Conservation (phyloP, 2,888 invertebrate species). For the Epinotia ramella region DNA sequence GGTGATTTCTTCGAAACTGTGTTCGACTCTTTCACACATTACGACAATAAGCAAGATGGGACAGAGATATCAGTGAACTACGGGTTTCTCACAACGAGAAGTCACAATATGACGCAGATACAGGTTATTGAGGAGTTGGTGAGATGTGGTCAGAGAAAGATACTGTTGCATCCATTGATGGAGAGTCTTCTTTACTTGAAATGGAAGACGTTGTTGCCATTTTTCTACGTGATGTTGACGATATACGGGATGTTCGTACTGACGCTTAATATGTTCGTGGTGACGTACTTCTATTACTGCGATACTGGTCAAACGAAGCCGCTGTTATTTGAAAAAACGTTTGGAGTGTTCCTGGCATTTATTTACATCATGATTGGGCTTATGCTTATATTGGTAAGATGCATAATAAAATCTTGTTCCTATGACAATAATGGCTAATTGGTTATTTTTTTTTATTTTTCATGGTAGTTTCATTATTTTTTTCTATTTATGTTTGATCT, state of each 20-base stretch:
- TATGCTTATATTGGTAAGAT: slow-evolving; percentile 38
- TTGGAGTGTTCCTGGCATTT: slow-evolving; percentile 27
- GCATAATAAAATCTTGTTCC: neutral
- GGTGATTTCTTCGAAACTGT: slow-evolving; percentile 60
- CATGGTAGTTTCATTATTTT: no score
- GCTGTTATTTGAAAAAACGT: slow-evolving; percentile 9
- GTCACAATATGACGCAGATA: slow-evolving; percentile 57
- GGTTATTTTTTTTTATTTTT: no score
- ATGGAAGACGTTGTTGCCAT: slow-evolving; percentile 65
- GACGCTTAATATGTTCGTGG: slow-evolving; percentile 62
- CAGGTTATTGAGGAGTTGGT: slow-evolving; percentile 61
- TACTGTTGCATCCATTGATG: slow-evolving; percentile 70
- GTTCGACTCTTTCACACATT: slow-evolving; percentile 63
- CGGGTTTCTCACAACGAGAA: slow-evolving; percentile 55
- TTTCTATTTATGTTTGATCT: no score
- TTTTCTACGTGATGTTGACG: slow-evolving; percentile 63
- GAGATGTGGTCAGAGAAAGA: slow-evolving; percentile 58
- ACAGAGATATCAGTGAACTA: slow-evolving; percentile 44
- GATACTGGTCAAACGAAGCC: slow-evolving; percentile 46
- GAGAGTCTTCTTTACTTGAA: slow-evolving; percentile 71
- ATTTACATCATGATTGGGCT: slow-evolving; percentile 37
- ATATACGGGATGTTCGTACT: slow-evolving; percentile 65
- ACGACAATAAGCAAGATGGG: slow-evolving; percentile 50
- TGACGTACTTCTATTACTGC: slow-evolving; percentile 51
- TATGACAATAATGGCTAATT: no score